These are phyloP conservation scores for Siphlonurus alternatus DNA, from an alignment of 2,888 invertebrate species.

Conservation along the genomic window DNA sequence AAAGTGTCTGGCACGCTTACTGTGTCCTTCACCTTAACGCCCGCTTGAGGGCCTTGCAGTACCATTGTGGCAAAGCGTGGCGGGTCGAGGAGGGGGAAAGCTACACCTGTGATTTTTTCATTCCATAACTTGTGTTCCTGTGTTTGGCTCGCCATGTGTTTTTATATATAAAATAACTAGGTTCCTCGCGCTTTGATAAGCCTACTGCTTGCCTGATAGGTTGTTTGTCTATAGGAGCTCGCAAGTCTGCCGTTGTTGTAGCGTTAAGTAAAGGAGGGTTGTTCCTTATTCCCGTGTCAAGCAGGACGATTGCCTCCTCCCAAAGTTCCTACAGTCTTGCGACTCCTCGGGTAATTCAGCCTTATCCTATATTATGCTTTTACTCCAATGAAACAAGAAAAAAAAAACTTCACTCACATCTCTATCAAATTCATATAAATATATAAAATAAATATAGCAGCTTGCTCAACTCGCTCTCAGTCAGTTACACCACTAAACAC, in stretches of 20 bases:
- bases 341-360: background rate
- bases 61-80: background rate
- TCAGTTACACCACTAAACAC: background rate
- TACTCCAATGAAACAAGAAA: background rate
- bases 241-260: conserved; percentile 1
- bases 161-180: background rate
- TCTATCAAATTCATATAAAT: background rate
- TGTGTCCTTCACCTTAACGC: conserved; percentile 84
- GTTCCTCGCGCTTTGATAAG: conserved; percentile 1
- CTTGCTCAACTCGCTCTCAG: background rate
- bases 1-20: conserved; percentile 72
- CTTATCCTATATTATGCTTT: background rate
- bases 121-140: background rate
- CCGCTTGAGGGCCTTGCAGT: conserved; percentile 45
- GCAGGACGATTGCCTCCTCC: background rate
- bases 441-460: background rate
- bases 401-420: background rate
- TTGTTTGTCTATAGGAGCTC: conserved; percentile 6
- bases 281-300: background rate
- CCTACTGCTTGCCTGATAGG: conserved; percentile 9
- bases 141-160: background rate
- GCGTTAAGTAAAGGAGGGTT: background rate
- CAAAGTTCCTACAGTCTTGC: background rate
- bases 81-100: conserved; percentile 25
- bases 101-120: conserved; percentile 31